Evolutionary conservation across 2,113 vertebrate genomes (phyloP).

Genomic region (Eurypyga helias): DNA sequence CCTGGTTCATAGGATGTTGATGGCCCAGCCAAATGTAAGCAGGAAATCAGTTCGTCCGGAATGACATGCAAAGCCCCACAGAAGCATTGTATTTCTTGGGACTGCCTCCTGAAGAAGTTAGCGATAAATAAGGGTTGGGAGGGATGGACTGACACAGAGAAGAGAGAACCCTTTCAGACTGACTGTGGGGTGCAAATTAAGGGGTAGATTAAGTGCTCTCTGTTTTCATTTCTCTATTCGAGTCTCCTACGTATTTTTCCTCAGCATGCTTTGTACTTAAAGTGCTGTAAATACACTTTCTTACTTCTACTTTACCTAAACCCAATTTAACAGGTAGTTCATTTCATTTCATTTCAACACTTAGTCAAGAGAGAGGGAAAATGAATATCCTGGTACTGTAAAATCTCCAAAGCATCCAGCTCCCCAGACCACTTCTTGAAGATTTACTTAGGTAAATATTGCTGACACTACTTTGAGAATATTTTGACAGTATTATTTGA

Average conservation of each 20-base stretch:
- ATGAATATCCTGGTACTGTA: neutral
- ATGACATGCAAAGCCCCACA: neutral
- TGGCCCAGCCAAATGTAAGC: neutral
- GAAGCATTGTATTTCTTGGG: neutral
- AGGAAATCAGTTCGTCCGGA: neutral
- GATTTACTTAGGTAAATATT: neutral
- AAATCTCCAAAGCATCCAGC: neutral
- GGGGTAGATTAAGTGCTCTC: neutral
- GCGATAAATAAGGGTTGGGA: neutral
- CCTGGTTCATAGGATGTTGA: neutral
- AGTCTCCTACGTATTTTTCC: neutral
- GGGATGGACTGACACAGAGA: neutral
- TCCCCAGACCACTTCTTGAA: neutral
- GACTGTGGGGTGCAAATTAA: neutral
- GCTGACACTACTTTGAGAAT: neutral
- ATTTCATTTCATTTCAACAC: neutral
- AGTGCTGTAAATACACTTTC: neutral
- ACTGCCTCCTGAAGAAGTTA: neutral
- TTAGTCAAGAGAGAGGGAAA: neutral
- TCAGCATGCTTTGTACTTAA: neutral
- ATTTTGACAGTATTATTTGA: neutral
- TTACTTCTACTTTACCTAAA: neutral
- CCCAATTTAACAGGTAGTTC: neutral
- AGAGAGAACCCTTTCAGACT: neutral
- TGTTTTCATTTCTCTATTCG: neutral